Base-by-base conservation (phyloP, 1,140 invertebrate species). In the Lepidurus couesii region DNA sequence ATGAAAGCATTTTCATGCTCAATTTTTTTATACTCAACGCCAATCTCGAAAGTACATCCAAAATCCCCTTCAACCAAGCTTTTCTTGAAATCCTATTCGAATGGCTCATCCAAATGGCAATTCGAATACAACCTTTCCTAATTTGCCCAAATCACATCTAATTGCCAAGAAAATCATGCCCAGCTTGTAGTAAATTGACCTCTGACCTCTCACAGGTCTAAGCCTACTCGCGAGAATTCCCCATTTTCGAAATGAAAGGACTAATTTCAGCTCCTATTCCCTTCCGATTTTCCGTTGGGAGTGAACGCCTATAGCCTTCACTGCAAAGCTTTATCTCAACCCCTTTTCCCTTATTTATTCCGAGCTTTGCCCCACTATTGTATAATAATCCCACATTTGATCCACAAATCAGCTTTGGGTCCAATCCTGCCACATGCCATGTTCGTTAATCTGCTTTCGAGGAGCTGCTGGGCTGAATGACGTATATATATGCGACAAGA, bases 361-460 rank as follows among this genome's bases (percentile, higher is more conserved):
- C 5, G 34, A 34, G 34, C 34, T 34, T 34, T 34, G 2, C 34
- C 21, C 21, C 6, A 65, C 21, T 65, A 21, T 65, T 13, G n/a
- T n/a, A 65, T 65, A 65, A 65, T 65, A 65, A 9, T 65, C 53
- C 13, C 13, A 7, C 16, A 65, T n/a, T 65, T 9, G 53, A 65
- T 65, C 13, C 53, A 9, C 53, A 21, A 13, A 65, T 21, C 53
- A 65, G 53, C 53, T 65, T 65, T 16, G 53, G 16, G 53, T 13
- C 53, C 53, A n/a, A 13, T 21, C 16, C 21, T 21, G 53, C 53
- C n/a, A 47, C 21, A 65, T 65, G 9, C 53, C 16, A 65, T 65
- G 53, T 65, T 21, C 53, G 53, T 65, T 65, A 65, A 65, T 65
- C 53, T 65, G 53, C 53, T 65, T 65, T 65, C 16, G 7, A 13